Percentiles rank a stretch among this genome's conserved stretches.
Conservation (phyloP, 2,113 vertebrate genomes). For the Callipepla squamata region DNA sequence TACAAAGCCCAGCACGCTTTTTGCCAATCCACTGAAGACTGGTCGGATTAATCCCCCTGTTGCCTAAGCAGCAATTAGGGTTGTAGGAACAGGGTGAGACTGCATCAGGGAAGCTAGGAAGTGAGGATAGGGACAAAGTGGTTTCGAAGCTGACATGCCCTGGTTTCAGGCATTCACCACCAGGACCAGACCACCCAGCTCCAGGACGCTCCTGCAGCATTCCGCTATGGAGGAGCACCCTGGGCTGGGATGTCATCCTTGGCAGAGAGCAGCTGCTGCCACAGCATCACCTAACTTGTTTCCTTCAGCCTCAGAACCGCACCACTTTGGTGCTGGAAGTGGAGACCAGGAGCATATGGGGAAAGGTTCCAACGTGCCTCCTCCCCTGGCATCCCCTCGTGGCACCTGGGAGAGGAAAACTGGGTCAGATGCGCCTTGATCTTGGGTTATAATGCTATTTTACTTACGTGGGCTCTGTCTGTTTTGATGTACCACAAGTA, state of each 20-base stretch:
- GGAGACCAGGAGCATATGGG: accelerated
- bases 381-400: neutral
- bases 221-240: neutral
- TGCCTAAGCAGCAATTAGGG: neutral
- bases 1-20: accelerated
- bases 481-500: neutral
- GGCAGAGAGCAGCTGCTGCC: neutral
- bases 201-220: neutral
- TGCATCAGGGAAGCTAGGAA: accelerated
- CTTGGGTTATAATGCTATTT: accelerated
- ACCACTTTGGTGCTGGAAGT: accelerated
- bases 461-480: neutral
- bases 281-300: neutral
- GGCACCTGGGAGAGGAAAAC: neutral
- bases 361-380: neutral
- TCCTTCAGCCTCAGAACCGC: accelerated
- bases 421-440: accelerated
- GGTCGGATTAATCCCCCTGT: neutral
- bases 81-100: neutral
- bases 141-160: too few relatives aligned
- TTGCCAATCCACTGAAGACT: accelerated
- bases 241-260: accelerated
- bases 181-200: neutral
- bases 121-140: too few relatives aligned
- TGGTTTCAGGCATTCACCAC: neutral